Conservation (phyloP, 37 sponge, comb jelly and placozoan species). For the Corticium candelabrum region DNA sequence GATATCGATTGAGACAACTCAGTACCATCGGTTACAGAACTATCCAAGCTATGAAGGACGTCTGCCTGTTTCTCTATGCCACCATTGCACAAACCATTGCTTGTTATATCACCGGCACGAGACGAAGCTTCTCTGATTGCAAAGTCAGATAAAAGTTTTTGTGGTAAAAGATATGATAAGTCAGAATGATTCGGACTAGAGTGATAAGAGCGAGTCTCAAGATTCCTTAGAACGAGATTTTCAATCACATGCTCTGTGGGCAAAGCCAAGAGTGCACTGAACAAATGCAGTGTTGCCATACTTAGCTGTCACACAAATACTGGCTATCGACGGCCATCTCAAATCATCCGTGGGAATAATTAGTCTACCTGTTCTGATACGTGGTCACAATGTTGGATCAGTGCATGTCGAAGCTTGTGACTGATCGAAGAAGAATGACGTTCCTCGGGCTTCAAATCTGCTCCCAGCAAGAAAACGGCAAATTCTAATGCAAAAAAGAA, state of each 20-base stretch:
- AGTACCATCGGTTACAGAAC: neutral
- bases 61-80: too few relatives aligned
- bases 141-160: too few relatives aligned
- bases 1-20: neutral
- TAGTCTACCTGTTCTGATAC: neutral
- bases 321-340: neutral
- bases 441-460: neutral
- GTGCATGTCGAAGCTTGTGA: neutral
- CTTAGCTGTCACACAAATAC: neutral
- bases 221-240: neutral
- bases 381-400: neutral
- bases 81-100: neutral
- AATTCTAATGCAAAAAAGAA: too few relatives aligned
- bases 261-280: neutral
- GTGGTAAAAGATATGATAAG: neutral
- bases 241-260: neutral
- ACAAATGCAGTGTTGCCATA: neutral
- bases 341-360: neutral
- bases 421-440: neutral
- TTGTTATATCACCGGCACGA: neutral
- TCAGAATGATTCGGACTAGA: neutral
- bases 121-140: neutral
- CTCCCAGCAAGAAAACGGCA: too few relatives aligned
- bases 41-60: neutral
- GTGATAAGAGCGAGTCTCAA: neutral